These are phyloP conservation scores for Ranitomeya variabilis DNA, from an alignment of 2,113 vertebrate species.

Conservation along the genomic window DNA sequence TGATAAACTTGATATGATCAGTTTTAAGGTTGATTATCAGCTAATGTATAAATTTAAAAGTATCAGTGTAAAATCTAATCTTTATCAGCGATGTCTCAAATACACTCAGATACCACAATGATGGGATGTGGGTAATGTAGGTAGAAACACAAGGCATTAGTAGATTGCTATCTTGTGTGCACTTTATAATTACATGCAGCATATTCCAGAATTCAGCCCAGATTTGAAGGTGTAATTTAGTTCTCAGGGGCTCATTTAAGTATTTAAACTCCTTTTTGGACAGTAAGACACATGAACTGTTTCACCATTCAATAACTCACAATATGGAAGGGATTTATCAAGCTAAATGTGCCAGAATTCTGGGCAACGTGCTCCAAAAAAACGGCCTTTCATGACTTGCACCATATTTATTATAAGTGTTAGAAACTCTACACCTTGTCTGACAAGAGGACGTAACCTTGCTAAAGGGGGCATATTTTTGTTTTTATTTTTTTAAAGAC, in stretches of 20 bases:
- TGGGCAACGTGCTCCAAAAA: too few relatives aligned
- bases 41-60: conserved; percentile 20
- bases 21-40: background rate
- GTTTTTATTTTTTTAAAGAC: too few relatives aligned
- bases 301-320: background rate
- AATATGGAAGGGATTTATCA: too few relatives aligned
- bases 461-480: too few relatives aligned
- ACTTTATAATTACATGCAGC: background rate
- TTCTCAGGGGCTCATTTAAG: background rate
- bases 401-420: too few relatives aligned
- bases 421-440: too few relatives aligned
- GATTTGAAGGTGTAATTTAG: background rate
- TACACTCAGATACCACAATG: background rate
- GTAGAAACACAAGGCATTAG: background rate
- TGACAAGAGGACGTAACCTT: too few relatives aligned
- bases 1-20: background rate
- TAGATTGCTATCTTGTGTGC: conserved; percentile 14
- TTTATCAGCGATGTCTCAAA: background rate
- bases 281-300: background rate
- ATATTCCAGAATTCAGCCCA: background rate
- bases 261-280: background rate
- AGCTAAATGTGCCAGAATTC: too few relatives aligned
- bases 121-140: conserved; percentile 19
- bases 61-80: conserved; percentile 14
- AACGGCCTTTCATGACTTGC: too few relatives aligned